Base-by-base conservation (phyloP, 2,888 invertebrate genomes). In the Agrotis clavis region DNA sequence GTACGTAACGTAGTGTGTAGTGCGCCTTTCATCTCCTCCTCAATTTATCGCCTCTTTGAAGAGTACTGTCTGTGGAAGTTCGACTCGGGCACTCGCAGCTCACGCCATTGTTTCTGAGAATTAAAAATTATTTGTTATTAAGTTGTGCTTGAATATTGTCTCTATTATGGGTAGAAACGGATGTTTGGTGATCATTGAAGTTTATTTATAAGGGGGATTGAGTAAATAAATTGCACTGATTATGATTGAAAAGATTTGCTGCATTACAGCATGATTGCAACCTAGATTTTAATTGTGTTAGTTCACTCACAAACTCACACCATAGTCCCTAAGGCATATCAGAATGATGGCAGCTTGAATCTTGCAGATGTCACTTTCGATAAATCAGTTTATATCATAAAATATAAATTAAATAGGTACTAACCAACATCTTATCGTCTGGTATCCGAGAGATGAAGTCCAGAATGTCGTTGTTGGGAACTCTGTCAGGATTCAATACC, bases 21-120 rank as follows among this genome's bases (percentile, higher is more conserved):
- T 72, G 68, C 63, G 19, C 53, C 67, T 56, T 67, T 67, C 45
- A 53, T 79, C 51, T 72, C 47, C 18, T 50, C 21, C 21, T 47
- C 50, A 70, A 62, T 74, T 78, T 84, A 86, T 73, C 79, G 75
- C 69, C 79, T 83, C 73, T 86, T 86, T n/a, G 70, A 53, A 18
- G 84, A 83, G 54, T 71, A 65, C 18, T 71, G 82, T 77, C 92
- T 85, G 74, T 83, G 89, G 21, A 91, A 74, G 62, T 87, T 92
- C 4, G 94, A 91, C 71, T 95, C 95, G 14, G 94, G 93, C 76
- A 96, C 94, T 89, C 94, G 95, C 25, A 96, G 84, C 81, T 96
- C 96, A 30, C 93, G 92, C 96, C 96, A 96, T 90, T 95, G 92
- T 92, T 94, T 96, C 96, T 96, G 93, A 35, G 81, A 85, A 45